phyloP scores from a whole-genome alignment of 2,113 vertebrate genomes.

The Brachyhypopomus gauderio region DNA sequence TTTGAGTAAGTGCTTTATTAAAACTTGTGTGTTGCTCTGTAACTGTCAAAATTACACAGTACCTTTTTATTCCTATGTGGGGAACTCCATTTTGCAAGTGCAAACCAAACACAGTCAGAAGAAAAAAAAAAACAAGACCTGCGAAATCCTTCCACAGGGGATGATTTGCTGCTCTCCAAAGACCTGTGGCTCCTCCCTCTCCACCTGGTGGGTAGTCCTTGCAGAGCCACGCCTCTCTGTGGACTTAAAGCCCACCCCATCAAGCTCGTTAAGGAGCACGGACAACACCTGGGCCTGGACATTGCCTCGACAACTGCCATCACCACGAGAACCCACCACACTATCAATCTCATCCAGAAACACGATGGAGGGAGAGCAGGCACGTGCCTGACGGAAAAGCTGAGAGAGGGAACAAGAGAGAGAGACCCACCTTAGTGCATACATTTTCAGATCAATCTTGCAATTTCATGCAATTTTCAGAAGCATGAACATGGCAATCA shows the following conservation, averaged over 20 bases:
- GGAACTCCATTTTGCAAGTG: too few species aligned
- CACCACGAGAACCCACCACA: conserved; percentile 83
- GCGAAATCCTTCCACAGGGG: too few species aligned
- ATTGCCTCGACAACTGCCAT: conserved; percentile 58
- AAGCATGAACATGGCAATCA: too few species aligned
- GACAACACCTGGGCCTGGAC: conserved; percentile 88
- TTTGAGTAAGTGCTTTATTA: too few species aligned
- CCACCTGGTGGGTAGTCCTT: conserved; percentile 66
- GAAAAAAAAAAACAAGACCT: neutral
- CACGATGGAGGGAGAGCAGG: conserved; percentile 87
- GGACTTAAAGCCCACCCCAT: conserved; percentile 86
- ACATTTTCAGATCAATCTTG: too few species aligned
- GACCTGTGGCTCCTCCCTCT: conserved; percentile 54
- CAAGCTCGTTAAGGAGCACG: conserved; percentile 92
- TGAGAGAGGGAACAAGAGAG: conserved; percentile 56
- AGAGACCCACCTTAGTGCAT: neutral
- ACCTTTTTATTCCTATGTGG: too few species aligned
- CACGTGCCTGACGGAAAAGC: conserved; percentile 91
- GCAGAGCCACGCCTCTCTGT: conserved; percentile 82
- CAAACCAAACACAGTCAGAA: neutral
- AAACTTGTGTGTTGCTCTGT: too few species aligned
- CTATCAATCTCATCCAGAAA: conserved; percentile 97
- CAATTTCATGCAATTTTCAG: too few species aligned
- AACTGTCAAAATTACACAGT: too few species aligned
- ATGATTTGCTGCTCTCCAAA: conserved; percentile 68